Base-by-base conservation (phyloP, 2,797 vertebrate species). In the Gallinago stenura region DNA sequence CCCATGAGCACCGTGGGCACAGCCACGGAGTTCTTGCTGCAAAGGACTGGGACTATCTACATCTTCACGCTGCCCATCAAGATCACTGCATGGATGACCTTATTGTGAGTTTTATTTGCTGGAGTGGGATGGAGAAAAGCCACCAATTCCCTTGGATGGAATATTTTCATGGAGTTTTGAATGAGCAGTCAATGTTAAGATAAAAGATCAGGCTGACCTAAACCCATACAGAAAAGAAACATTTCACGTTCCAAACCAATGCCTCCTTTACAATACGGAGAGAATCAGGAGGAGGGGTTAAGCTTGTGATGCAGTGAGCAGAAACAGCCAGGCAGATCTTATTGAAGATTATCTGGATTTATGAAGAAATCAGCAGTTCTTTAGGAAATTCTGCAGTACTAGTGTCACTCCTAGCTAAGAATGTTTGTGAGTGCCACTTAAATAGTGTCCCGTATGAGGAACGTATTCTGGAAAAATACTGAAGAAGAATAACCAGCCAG, bases 1-100 rank as follows among this genome's bases (percentile, higher is more conserved):
- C 19, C 12, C 1, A 1, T 18, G 8, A 10, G 24, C 2, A 13
- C 33, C 17, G 3, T 0, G 28, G 48, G 15, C 60, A 30, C 7
- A 76, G 39, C 8, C 6, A 19, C 2, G 4, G 20, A 15, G 3
- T 12, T 22, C 20, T 17, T 18, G 50, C 70, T 56, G 35, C 15
- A 2, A 66, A 22, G 39, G 16, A 1, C 30, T 4, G 31, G 31
- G 22, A 16, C 18, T 65, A 3, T 43, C 21, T 12, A 0, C 21
- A 14, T 4, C 54, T 9, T 28, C 25, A 15, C 0, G 0, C 24
- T 56, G 18, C 61, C 16, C 31, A 10, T 15, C 26, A 7, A 12
- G 26, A 21, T 7, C 57, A 4, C 25, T 12, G 31, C 26, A 12
- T 1, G 2, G 17, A 20, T 20, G 25, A 20, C 35, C 18, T 31